Evolutionary conservation across 2,797 vertebrate species (phyloP).

Genomic region (Rhodeus uyekii): DNA sequence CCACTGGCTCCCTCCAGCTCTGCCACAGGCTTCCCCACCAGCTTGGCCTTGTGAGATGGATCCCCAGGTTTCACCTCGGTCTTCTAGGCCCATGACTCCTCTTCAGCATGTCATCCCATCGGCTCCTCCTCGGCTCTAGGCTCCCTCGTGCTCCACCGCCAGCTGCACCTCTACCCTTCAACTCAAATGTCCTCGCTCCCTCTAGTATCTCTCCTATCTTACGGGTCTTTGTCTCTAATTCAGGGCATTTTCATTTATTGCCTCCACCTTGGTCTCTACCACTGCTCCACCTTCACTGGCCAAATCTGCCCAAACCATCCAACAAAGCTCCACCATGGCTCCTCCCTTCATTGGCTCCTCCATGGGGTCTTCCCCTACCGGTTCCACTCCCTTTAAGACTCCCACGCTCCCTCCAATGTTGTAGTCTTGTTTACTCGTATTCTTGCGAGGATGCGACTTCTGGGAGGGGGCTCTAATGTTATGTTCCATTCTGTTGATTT

Average conservation of each 20-base stretch:
- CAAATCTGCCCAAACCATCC: neutral
- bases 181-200: neutral
- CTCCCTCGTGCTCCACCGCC: neutral
- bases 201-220: neutral
- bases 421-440: no score
- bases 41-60: neutral
- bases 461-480: neutral
- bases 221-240: no score
- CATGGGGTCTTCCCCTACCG: neutral
- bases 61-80: neutral
- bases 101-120: neutral
- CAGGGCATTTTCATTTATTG: no score
- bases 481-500: neutral
- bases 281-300: neutral
- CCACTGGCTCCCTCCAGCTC: neutral
- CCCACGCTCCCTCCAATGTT: neutral
- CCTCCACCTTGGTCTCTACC: neutral
- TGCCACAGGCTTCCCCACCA: no score
- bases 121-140: fast-evolving
- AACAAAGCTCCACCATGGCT: neutral
- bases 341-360: neutral
- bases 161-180: neutral
- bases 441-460: no score
- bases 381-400: no score
- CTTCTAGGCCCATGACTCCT: no score